Evolutionary conservation across 2,888 invertebrate species (phyloP).

Genomic region (Leptinotarsa tumamoca): DNA sequence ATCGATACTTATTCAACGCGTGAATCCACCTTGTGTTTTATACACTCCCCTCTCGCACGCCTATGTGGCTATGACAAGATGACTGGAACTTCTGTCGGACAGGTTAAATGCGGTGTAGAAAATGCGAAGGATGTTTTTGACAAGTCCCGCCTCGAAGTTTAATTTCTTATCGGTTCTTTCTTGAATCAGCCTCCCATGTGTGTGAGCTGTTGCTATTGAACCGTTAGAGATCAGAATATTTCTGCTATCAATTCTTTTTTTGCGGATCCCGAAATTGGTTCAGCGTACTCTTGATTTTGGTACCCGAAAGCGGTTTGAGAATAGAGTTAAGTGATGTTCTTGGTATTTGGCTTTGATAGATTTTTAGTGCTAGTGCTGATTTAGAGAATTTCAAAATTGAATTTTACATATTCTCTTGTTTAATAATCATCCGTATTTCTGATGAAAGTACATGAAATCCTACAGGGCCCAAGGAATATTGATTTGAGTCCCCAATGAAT

Average conservation of each 20-base stretch:
- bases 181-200: conserved; percentile 31
- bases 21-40: neutral
- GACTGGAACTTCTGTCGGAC: conserved; percentile 54
- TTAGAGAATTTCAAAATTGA: too few species aligned
- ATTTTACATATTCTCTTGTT: too few species aligned
- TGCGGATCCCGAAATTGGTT: conserved; percentile 43
- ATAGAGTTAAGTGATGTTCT: neutral
- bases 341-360: neutral
- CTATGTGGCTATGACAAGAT: conserved; percentile 40
- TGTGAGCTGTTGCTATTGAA: conserved; percentile 49
- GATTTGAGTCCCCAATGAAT: too few species aligned
- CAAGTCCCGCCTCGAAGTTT: conserved; percentile 53
- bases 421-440: too few species aligned
- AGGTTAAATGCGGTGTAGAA: conserved; percentile 57
- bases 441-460: too few species aligned
- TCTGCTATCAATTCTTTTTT: conserved; percentile 51
- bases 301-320: neutral
- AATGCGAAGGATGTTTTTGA: conserved; percentile 55
- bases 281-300: conserved; percentile 23
- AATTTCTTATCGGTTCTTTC: conserved; percentile 51
- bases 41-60: neutral
- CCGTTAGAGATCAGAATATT: conserved; percentile 51
- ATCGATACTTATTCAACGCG: too few species aligned
- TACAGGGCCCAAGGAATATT: too few species aligned
- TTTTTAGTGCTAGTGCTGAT: too few species aligned